Conservation (phyloP, 92 coral and sea anemone genomes). For the Blastomussa wellsi region DNA sequence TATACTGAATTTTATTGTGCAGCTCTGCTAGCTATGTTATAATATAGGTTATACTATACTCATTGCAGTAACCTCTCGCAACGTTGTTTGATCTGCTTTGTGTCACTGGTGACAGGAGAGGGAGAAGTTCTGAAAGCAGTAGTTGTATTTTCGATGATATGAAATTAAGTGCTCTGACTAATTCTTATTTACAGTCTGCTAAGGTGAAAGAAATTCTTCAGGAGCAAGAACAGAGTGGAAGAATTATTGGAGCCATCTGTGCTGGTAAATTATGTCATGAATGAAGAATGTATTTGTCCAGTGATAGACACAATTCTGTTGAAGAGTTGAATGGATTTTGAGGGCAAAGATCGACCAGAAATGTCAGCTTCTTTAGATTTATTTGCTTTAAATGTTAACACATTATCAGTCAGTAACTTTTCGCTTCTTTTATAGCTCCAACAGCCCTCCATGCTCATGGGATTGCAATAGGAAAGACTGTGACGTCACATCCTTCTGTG, state of each 20-base stretch:
- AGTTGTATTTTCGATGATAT: no score
- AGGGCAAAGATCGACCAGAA: not conserved
- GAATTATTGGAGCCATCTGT: conserved; percentile 94
- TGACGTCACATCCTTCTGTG: conserved; percentile 90
- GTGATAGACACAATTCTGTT: not conserved
- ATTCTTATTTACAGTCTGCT: conserved; percentile 57
- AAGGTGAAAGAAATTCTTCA: conserved; percentile 82
- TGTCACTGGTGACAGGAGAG: no score
- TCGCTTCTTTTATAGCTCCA: conserved; percentile 63
- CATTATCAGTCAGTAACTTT: not conserved
- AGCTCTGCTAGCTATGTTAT: no score
- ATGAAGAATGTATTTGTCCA: no score
- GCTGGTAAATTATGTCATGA: conserved; percentile 75
- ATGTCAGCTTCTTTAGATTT: not conserved
- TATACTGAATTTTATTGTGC: no score
- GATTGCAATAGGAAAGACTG: conserved; percentile 87
- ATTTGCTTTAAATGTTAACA: not conserved
- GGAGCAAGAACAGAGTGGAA: conserved; percentile 87
- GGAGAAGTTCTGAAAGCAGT: no score
- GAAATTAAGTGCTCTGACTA: not conserved
- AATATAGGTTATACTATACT: no score
- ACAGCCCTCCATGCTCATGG: conserved; percentile 92
- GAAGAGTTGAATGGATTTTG: not conserved
- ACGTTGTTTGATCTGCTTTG: no score
- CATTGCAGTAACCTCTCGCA: no score